These are phyloP conservation scores for Vanessa tameamea DNA, from an alignment of 1,140 invertebrate genomes.

Conservation along the genomic window DNA sequence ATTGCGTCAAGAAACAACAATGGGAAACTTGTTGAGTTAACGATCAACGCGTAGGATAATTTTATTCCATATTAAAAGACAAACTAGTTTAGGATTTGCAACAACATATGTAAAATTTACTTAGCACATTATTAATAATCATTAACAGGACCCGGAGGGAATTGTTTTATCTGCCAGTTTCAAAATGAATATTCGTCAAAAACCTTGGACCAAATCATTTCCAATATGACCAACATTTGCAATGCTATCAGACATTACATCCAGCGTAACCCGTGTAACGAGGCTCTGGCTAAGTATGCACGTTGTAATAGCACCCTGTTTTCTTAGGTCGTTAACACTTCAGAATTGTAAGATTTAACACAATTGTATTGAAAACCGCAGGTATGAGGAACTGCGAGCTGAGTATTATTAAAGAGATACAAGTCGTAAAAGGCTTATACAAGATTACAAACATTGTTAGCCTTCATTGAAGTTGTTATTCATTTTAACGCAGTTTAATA, in stretches of 20 bases:
- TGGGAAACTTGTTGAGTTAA: not conserved
- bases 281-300: conserved; percentile 10
- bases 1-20: conserved; percentile 3
- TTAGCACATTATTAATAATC: too few relatives aligned
- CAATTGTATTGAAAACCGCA: conserved; percentile 33
- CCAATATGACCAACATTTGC: not conserved
- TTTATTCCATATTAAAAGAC: not conserved
- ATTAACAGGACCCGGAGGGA: too few relatives aligned
- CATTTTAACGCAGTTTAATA: not conserved
- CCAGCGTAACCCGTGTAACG: conserved; percentile 10
- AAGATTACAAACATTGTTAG: not conserved
- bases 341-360: conserved; percentile 28
- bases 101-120: too few relatives aligned
- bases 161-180: too few relatives aligned
- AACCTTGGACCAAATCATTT: not conserved
- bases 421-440: not conserved
- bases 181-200: too few relatives aligned
- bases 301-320: conserved; percentile 22
- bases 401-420: conserved; percentile 22
- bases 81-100: not conserved
- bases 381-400: conserved; percentile 34
- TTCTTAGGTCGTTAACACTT: conserved; percentile 33
- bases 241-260: not conserved
- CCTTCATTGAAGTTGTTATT: not conserved
- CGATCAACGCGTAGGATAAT: not conserved